phyloP scores from a whole-genome alignment of 2,113 vertebrate species.

The Trogon surrucura region DNA sequence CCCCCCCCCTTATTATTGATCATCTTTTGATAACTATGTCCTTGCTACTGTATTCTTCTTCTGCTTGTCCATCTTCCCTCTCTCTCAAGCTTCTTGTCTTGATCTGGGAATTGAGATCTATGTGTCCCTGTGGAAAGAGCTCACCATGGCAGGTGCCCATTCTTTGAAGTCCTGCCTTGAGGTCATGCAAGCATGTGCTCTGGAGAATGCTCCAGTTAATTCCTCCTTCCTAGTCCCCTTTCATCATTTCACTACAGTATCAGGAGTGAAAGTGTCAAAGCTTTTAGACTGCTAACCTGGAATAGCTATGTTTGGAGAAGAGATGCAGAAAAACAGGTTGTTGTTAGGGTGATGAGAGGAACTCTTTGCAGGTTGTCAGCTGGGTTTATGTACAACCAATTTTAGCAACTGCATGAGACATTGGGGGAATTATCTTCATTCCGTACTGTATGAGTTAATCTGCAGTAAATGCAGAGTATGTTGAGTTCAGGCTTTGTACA shows the following conservation, averaged over 20 bases:
- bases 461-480: background rate
- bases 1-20: background rate
- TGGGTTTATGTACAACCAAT: background rate
- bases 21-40: background rate
- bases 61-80: background rate
- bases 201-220: background rate
- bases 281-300: background rate
- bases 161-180: background rate
- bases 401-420: background rate
- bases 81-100: background rate
- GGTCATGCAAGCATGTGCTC: background rate
- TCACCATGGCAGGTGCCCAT: background rate
- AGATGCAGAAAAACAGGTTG: background rate
- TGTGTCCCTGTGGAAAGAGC: background rate
- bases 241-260: background rate
- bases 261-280: background rate
- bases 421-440: background rate
- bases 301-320: background rate
- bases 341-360: background rate
- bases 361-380: background rate
- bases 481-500: background rate
- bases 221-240: background rate
- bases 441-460: background rate
- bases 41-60: background rate
- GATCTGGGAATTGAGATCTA: background rate